Percentiles rank a stretch among this genome's conserved stretches.
These are phyloP conservation scores for Junonia oenone DNA, from an alignment of 2,888 invertebrate genomes.

Conservation along the genomic window DNA sequence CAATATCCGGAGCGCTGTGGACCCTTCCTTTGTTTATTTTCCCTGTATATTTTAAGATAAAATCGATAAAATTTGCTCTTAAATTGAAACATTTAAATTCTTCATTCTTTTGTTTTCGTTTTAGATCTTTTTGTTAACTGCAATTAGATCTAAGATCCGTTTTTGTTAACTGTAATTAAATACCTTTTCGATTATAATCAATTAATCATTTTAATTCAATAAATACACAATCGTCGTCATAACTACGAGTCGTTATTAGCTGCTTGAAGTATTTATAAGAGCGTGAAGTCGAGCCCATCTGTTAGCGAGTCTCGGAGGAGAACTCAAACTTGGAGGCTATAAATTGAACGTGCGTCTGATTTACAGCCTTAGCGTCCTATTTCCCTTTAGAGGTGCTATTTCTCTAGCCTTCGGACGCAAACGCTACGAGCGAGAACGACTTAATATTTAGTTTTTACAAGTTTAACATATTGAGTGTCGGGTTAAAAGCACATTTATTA, in stretches of 20 bases:
- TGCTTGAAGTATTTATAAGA: neutral
- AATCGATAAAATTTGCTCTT: neutral
- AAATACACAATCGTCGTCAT: no score
- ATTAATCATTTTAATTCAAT: no score
- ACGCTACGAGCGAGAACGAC: neutral
- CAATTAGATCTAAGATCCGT: no score
- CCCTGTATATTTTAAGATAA: neutral
- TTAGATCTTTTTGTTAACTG: no score
- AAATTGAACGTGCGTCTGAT: constrained; percentile 25
- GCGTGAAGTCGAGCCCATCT: neutral
- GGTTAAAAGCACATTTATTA: no score
- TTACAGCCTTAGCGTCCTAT: constrained; percentile 15
- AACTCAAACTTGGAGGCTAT: constrained; percentile 14
- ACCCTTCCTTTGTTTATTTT: constrained; percentile 5
- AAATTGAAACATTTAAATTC: neutral
- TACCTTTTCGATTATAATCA: no score
- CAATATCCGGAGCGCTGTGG: constrained; percentile 44
- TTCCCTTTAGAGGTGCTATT: constrained; percentile 8
- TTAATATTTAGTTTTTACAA: neutral
- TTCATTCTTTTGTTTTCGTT: no score
- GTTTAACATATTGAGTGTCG: no score
- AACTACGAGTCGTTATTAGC: neutral
- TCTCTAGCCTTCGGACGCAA: neutral
- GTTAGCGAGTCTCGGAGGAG: constrained; percentile 14
- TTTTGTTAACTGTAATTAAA: no score